Base-by-base conservation (phyloP, 2,113 vertebrate genomes). In the Scomber colias region DNA sequence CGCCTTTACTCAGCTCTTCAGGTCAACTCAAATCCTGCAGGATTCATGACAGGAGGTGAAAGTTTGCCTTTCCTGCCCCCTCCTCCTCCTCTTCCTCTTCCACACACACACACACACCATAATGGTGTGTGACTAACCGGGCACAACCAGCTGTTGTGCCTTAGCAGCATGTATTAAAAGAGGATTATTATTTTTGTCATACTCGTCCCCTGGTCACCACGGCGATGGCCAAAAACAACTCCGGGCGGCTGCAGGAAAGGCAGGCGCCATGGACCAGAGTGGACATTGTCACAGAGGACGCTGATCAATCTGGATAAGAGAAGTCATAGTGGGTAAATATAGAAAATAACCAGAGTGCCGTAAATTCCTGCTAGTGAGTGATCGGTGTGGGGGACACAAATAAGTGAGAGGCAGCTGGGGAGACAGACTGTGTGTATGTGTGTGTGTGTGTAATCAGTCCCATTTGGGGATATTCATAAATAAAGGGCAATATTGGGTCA, bases 331-430 rank as follows among this genome's bases (percentile, higher is more conserved):
- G 75, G 71, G 84, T 92, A 92, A 92, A 94, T 91, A 89, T 92
- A 93, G 93, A 81, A 93, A 85, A 92, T 93, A 91, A 92, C 85
- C 48, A 48, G 89, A 91, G 92, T 87, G 79, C 91, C 90, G 21
- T 61, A 83, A 85, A 93, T 92, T 87, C 89, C 81, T 83, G 71
- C 35, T 61, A 85, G 77, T 55, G 65, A 84, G 75, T 66, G 91
- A 92, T 92, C 69, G 49, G 71, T 60, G 17, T 16, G 30, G 70
- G 73, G 57, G 76, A 86, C 81, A 45, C 87, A 91, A 89, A 92
- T 92, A 89, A 88, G 79, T 69, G 75, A 65, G 82, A 78, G 75
- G 86, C 92, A 92, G 91, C 89, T 94, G 90, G 79, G 54, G 60
- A 81, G 79, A 46, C 49, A 63, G 75, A 56, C 49, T 81, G 48